Conservation (phyloP, 2,797 vertebrate genomes). For the Alcedo atthis region DNA sequence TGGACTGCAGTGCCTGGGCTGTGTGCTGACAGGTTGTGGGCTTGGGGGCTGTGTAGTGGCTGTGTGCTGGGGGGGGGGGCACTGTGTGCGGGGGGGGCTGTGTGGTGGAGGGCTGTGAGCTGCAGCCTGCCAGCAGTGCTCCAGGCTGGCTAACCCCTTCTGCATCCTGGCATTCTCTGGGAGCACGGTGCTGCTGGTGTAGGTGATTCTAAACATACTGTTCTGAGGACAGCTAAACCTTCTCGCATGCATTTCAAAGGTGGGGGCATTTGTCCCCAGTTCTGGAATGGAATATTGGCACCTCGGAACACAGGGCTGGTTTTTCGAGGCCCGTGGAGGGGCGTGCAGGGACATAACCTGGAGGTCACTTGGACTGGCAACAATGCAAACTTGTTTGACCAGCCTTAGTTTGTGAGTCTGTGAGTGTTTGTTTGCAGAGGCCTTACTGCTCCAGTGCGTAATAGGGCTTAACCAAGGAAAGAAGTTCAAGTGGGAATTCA, state of each 20-base stretch:
- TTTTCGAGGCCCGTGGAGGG: background rate
- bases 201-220: background rate
- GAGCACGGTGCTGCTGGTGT: background rate
- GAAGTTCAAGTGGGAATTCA: background rate
- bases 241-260: background rate
- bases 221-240: background rate
- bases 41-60: no score
- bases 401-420: background rate
- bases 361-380: conserved; percentile 3
- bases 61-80: no score
- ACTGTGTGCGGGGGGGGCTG: no score
- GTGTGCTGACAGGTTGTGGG: background rate
- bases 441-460: background rate
- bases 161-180: background rate
- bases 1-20: background rate
- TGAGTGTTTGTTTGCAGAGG: background rate
- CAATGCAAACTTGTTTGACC: background rate
- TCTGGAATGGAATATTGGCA: background rate
- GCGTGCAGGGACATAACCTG: background rate
- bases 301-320: background rate
- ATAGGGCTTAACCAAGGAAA: background rate
- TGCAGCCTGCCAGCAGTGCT: background rate
- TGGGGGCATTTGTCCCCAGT: background rate
- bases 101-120: background rate
- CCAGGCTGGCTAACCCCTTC: background rate